Evolutionary conservation across 2,888 invertebrate species (phyloP), one percentile per base, ranked within the genome.

Genomic region (Protodeltote pygarga): DNA sequence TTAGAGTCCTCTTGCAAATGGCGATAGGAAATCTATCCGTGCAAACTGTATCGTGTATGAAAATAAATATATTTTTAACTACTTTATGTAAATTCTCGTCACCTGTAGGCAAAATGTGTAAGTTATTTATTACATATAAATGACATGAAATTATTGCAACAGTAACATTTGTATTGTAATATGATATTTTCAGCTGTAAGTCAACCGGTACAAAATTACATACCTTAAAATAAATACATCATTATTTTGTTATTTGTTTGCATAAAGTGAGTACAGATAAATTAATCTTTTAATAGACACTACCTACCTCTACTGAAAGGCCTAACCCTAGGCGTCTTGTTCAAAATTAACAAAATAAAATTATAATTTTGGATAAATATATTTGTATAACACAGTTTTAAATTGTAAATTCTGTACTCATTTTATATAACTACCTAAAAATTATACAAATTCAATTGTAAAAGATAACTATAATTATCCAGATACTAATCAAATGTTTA

Each of bases 401-500:
- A 59, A 60, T 42, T 50, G 29, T 42, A 47, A 49, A 51, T 50
- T 65, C 79, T 85, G 87, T 85, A 83, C 83, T 85, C 83, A 79
- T 81, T 76, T 73, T 76, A 71, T 73, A 59, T 55, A 46, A 38
- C 28, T 39, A 42, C 31, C 14, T 17, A 41, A 54, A 64, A 50
- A 44, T 31, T 39, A 61, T 59, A 51, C 48, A 61, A 65, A 58
- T 53, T 50, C 37, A 64, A 42, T 41, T 58, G 54, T 68, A 39
- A 61, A 63, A 57, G 59, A 57, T 35, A 50, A 54, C 32, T 53
- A 37, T 61, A n/a, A n/a, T n/a, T n/a, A 57, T 63, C 53, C 67
- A 55, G 60, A 64, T 65, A 60, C 45, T 55, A 62, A 67, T 35
- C 49, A 49, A 55, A 51, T 48, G 62, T 61, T 52, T 50, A 52